Conservation (phyloP, 2,888 invertebrate genomes). For the Callyntrura guangdongensis region DNA sequence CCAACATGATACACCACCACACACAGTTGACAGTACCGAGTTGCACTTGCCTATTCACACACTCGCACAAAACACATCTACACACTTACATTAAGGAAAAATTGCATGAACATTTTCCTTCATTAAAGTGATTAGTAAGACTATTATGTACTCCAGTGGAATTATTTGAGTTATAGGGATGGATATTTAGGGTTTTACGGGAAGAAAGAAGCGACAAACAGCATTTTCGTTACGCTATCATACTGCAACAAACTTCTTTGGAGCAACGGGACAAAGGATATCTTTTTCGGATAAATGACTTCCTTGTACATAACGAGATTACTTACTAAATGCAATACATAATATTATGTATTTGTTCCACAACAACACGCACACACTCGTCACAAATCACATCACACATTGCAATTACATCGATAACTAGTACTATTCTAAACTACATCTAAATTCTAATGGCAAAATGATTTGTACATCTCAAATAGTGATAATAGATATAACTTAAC, state of each 20-base stretch:
- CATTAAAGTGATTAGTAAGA: neutral
- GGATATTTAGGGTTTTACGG: neutral
- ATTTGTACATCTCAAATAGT: slow-evolving; percentile 55
- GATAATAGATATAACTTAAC: too few relatives aligned
- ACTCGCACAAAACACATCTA: too few relatives aligned
- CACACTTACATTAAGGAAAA: neutral
- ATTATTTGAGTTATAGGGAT: neutral
- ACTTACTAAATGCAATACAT: neutral
- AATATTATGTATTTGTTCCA: neutral
- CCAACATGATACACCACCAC: too few relatives aligned
- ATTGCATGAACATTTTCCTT: neutral
- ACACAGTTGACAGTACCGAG: too few relatives aligned
- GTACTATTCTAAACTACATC: neutral
- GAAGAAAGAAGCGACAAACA: neutral
- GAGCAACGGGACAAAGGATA: too few relatives aligned
- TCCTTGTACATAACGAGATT: neutral
- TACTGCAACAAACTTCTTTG: too few relatives aligned
- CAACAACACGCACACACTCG: neutral
- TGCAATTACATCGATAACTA: neutral
- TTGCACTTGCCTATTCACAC: too few relatives aligned
- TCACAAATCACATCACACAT: slow-evolving; percentile 4
- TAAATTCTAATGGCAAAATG: slow-evolving; percentile 7
- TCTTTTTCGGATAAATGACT: neutral
- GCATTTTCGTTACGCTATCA: too few relatives aligned
- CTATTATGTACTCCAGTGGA: neutral